These are phyloP conservation scores for Xylocopa sonorina DNA, from an alignment of 1,140 invertebrate species.

Conservation along the genomic window DNA sequence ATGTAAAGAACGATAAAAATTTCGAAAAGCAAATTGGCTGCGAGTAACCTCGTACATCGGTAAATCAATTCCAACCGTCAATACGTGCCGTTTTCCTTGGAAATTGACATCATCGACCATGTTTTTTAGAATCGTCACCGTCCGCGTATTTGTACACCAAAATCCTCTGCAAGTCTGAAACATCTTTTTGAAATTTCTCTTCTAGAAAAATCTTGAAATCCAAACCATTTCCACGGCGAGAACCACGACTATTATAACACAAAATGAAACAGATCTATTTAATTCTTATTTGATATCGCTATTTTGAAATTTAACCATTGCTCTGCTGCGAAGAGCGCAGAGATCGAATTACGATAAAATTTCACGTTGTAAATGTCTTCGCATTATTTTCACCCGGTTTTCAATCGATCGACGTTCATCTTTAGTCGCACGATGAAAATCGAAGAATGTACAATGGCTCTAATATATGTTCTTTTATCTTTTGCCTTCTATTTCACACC, in stretches of 20 bases:
- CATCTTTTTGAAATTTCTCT: slow-evolving; percentile 43
- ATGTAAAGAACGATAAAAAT: background rate
- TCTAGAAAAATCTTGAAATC: background rate
- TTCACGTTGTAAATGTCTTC: slow-evolving; percentile 18
- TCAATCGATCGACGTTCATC: too few species aligned
- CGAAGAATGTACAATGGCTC: too few species aligned
- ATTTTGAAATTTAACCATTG: slow-evolving; percentile 40
- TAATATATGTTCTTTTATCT: too few species aligned
- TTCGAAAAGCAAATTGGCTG: slow-evolving; percentile 44
- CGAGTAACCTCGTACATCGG: slow-evolving; percentile 51
- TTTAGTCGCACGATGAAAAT: too few species aligned
- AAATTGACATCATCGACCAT: background rate
- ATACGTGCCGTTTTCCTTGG: slow-evolving; percentile 37
- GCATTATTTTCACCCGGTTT: too few species aligned
- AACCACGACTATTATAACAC: background rate
- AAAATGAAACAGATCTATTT: background rate
- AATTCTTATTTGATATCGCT: background rate
- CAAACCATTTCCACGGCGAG: background rate
- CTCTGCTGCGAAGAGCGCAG: background rate
- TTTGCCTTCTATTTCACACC: too few species aligned
- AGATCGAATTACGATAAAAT: background rate
- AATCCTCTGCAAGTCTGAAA: slow-evolving; percentile 1
- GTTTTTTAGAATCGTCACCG: background rate
- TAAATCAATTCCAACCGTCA: slow-evolving; percentile 61
- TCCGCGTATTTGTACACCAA: background rate